Conservation (phyloP, 37 sponge, comb jelly and placozoan species). For the Dysidea cf. avara region DNA sequence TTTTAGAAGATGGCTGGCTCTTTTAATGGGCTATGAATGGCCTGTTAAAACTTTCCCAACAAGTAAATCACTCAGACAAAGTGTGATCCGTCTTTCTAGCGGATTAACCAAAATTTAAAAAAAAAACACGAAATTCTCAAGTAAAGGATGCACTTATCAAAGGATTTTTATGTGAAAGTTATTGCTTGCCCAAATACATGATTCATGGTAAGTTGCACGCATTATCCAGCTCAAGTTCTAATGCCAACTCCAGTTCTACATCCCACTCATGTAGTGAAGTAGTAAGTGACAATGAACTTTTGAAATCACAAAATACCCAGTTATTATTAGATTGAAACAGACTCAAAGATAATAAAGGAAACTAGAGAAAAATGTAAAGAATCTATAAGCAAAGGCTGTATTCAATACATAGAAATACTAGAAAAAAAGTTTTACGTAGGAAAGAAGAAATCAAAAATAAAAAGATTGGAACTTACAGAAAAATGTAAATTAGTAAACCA, state of each 20-base stretch:
- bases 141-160: background rate
- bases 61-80: conserved; percentile 6
- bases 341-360: too few relatives aligned
- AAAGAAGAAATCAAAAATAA: conserved; percentile 1
- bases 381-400: background rate
- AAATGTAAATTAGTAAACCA: background rate
- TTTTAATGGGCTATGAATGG: conserved; percentile 1
- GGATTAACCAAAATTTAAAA: background rate
- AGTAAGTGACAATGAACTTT: background rate
- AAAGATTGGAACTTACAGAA: background rate
- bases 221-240: too few relatives aligned
- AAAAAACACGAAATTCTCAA: background rate
- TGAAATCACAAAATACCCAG: background rate
- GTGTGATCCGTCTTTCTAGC: background rate
- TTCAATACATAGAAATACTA: conserved; percentile 5
- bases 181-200: too few relatives aligned
- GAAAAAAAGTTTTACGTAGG: conserved; percentile 9
- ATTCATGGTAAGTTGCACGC: too few relatives aligned
- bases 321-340: too few relatives aligned
- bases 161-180: background rate
- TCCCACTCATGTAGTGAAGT: too few relatives aligned
- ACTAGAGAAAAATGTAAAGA: background rate
- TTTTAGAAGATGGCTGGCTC: background rate
- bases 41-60: background rate
- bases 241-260: too few relatives aligned